Evolutionary conservation across 2,888 invertebrate species (phyloP).

Genomic region (Norana najaformis): DNA sequence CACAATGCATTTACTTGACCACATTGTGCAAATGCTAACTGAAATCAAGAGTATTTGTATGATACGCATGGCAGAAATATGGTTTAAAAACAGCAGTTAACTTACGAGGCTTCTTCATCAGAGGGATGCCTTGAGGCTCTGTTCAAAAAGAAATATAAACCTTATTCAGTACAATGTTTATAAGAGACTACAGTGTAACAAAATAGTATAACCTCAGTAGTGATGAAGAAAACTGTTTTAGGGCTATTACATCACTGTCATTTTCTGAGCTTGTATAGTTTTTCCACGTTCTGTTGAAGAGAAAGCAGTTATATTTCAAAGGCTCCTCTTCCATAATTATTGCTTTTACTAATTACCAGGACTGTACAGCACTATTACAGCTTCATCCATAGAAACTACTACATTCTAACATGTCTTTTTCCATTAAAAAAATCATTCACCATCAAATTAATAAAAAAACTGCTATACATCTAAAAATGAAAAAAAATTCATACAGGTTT

Average conservation of each 20-base stretch:
- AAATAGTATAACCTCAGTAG: not conserved
- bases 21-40: not conserved
- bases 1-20: not conserved
- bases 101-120: conserved; percentile 41
- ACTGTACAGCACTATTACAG: not conserved
- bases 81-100: not conserved
- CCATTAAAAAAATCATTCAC: not conserved
- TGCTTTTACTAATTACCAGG: not conserved
- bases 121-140: conserved; percentile 45
- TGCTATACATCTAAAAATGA: not conserved
- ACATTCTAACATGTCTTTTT: not conserved
- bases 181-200: not conserved
- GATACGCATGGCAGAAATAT: not conserved
- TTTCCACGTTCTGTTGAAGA: not conserved
- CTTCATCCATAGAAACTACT: not conserved
- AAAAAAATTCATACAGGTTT: not conserved
- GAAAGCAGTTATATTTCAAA: not conserved
- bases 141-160: conserved; percentile 36
- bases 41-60: not conserved
- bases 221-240: not conserved
- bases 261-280: not conserved
- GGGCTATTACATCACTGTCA: not conserved
- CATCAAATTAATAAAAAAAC: too few relatives aligned
- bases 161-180: too few relatives aligned
- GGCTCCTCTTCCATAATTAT: not conserved